Conservation (phyloP, 2,797 vertebrate genomes). For the Toxotes lorentzi region DNA sequence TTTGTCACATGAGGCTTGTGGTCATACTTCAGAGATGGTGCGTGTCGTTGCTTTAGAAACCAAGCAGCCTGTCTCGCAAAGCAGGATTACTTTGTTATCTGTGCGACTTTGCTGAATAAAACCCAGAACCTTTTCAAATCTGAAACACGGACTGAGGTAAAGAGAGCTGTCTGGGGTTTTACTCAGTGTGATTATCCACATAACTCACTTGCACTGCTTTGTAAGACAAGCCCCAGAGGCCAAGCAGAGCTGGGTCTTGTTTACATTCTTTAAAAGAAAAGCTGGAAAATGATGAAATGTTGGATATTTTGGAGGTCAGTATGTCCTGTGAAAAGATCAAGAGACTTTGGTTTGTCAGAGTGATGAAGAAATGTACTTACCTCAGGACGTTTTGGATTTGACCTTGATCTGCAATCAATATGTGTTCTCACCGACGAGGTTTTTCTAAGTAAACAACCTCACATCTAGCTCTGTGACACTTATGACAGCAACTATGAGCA, state of each 20-base stretch:
- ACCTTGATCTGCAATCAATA: neutral
- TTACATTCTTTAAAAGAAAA: slow-evolving; percentile 11
- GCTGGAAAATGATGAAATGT: slow-evolving; percentile 3
- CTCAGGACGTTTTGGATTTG: neutral
- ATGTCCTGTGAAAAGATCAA: neutral
- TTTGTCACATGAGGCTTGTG: neutral
- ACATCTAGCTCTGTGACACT: neutral
- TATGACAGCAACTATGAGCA: neutral
- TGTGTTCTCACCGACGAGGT: neutral
- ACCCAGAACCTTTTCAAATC: neutral
- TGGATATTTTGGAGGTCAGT: neutral
- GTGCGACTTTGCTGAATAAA: slow-evolving; percentile 4
- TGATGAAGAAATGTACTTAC: neutral
- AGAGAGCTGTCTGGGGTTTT: neutral
- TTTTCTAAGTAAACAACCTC: neutral
- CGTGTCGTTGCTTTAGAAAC: slow-evolving; percentile 35
- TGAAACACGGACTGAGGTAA: neutral
- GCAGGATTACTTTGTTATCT: slow-evolving; percentile 1
- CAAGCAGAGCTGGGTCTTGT: slow-evolving; percentile 3
- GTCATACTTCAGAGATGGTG: neutral
- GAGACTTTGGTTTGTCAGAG: neutral
- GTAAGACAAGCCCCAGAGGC: slow-evolving; percentile 5
- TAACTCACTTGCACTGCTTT: slow-evolving; percentile 1
- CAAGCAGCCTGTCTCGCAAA: neutral
- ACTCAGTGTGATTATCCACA: slow-evolving; percentile 1